Evolutionary conservation across 2,797 vertebrate genomes (phyloP).

Genomic region (Oryzias sinensis): DNA sequence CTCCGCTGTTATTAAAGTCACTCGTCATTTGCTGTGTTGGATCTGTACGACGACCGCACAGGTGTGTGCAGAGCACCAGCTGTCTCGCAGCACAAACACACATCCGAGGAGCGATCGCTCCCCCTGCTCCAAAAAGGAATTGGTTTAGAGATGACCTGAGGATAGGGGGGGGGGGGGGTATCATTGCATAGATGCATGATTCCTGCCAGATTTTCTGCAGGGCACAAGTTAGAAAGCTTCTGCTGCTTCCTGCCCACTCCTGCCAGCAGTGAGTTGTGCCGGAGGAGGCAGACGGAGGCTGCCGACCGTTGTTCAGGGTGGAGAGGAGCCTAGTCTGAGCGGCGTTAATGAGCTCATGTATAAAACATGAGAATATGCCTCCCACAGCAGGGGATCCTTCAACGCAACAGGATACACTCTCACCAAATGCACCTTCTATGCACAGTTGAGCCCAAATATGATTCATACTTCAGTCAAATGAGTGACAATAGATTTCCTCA

Average conservation of each 20-base stretch:
- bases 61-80: conserved; percentile 36
- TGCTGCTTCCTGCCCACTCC: conserved; percentile 55
- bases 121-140: conserved; percentile 32
- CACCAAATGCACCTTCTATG: conserved; percentile 36
- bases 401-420: conserved; percentile 60
- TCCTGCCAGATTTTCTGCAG: conserved; percentile 55
- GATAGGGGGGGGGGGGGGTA: conserved; percentile 37
- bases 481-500: background rate
- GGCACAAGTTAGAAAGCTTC: conserved; percentile 54
- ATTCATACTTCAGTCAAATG: background rate
- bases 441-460: conserved; percentile 7
- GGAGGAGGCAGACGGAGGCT: conserved; percentile 54
- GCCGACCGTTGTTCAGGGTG: conserved; percentile 50
- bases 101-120: conserved; percentile 31
- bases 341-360: conserved; percentile 74
- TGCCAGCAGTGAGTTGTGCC: conserved; percentile 55
- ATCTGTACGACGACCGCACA: conserved; percentile 27
- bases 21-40: conserved; percentile 37
- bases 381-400: conserved; percentile 48
- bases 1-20: conserved; percentile 43
- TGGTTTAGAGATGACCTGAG: conserved; percentile 43
- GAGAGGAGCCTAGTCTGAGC: conserved; percentile 57
- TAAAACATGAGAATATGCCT: conserved; percentile 70
- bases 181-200: conserved; percentile 31
- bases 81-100: conserved; percentile 42